Conservation (phyloP, 1,140 invertebrate genomes). For the Bombus terrestris region DNA sequence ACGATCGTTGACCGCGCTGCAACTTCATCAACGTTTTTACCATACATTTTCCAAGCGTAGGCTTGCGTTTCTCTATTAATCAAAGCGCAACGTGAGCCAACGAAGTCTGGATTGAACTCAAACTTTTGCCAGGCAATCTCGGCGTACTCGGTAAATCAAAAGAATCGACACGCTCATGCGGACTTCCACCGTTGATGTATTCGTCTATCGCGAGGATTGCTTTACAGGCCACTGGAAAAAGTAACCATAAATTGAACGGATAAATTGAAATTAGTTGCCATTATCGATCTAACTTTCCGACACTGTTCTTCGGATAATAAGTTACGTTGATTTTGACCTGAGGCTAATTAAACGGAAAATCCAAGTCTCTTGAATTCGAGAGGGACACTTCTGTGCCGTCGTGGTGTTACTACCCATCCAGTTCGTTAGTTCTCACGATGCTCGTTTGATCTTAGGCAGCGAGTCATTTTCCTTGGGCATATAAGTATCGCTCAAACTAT, state of each 20-base stretch:
- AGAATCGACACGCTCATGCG: constrained; percentile 28
- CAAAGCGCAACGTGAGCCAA: neutral
- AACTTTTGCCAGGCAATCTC: constrained; percentile 24
- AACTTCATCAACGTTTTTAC: constrained; percentile 1
- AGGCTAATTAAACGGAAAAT: neutral
- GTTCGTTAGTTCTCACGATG: neutral
- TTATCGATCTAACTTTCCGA: constrained; percentile 45
- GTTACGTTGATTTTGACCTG: neutral
- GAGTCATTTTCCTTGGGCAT: constrained; percentile 4
- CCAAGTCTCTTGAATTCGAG: neutral
- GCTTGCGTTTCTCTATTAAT: constrained; percentile 24
- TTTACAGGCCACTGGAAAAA: constrained; percentile 62
- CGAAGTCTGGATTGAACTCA: neutral
- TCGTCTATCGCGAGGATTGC: constrained; percentile 25
- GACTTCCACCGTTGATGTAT: neutral
- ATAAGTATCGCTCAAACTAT: constrained; percentile 18
- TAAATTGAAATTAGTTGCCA: constrained; percentile 75
- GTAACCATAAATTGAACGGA: constrained; percentile 52
- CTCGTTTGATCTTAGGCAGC: constrained; percentile 14
- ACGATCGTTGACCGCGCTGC: neutral
- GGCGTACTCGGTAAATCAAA: constrained; percentile 42
- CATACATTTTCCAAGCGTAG: neutral
- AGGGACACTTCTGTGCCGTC: neutral
- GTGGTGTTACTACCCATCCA: neutral
- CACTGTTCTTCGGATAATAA: neutral